These are phyloP conservation scores for Simalia tracyae DNA, from an alignment of 2,797 vertebrate species.

Conservation along the genomic window DNA sequence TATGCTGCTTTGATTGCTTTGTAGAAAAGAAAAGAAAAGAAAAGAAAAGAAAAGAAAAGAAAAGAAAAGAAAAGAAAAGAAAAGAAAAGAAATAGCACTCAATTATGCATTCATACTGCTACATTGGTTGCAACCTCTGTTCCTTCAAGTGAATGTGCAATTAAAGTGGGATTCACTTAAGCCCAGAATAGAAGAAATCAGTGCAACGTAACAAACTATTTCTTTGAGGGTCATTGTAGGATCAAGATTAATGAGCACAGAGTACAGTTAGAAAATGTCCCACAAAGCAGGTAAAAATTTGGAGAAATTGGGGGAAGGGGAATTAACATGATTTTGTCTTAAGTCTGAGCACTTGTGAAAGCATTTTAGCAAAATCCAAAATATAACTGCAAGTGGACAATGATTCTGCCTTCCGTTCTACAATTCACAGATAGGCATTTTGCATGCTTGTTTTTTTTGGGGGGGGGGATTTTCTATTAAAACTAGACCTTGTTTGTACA, in stretches of 20 bases:
- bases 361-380: background rate
- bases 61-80: background rate
- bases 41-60: too few species aligned
- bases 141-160: background rate
- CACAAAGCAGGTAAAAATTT: background rate
- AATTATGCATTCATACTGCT: background rate
- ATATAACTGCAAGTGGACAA: background rate
- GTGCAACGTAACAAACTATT: background rate
- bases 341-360: background rate
- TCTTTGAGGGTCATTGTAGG: background rate
- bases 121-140: background rate
- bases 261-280: background rate
- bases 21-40: fast-evolving
- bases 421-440: background rate
- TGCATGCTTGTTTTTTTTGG: background rate
- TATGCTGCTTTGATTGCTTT: background rate
- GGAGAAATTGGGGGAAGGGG: background rate
- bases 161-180: background rate
- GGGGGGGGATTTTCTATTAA: constrained; percentile 1
- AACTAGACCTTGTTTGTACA: background rate
- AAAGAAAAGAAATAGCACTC: background rate
- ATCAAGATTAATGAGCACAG: constrained; percentile 5
- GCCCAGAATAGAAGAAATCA: background rate
- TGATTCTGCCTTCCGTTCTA: too few species aligned
- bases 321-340: fast-evolving